Percentiles rank a stretch among this genome's conserved stretches.
Evolutionary conservation across 2,113 vertebrate species (phyloP).

Genomic region (Hydrochoerus hydrochaeris): DNA sequence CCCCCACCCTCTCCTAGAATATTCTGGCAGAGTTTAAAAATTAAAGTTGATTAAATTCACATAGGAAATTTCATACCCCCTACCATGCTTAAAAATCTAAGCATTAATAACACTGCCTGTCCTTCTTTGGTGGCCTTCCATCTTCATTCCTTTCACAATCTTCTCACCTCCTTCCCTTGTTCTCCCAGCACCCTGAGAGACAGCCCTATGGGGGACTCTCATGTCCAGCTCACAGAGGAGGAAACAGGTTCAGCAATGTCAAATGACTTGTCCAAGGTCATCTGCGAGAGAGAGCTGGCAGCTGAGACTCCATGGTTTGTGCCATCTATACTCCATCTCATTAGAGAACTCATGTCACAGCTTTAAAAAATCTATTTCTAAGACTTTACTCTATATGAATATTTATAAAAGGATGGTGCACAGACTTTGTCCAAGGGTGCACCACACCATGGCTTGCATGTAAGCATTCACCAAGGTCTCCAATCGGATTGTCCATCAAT

Average conservation of each 20-base stretch:
- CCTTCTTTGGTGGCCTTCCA: neutral
- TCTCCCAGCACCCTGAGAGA: neutral
- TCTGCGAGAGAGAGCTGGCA: neutral
- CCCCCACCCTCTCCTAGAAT: neutral
- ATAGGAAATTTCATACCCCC: slow-evolving; percentile 5
- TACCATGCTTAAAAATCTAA: neutral
- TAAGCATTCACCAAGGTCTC: neutral
- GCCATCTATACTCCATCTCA: neutral
- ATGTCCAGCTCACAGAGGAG: neutral
- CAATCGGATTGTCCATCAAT: neutral
- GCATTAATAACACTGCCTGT: neutral
- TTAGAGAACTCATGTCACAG: neutral
- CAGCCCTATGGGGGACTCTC: neutral
- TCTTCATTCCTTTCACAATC: neutral
- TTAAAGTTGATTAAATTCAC: slow-evolving; percentile 60
- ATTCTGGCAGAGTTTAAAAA: slow-evolving; percentile 45
- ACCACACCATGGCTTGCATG: neutral
- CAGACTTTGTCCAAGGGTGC: neutral
- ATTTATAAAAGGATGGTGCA: neutral
- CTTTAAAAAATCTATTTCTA: neutral
- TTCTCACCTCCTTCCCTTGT: neutral
- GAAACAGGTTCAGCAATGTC: neutral
- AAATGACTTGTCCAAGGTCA: neutral
- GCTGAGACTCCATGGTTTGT: neutral
- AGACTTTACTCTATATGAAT: neutral